Conservation (phyloP, 2,888 invertebrate species). For the Hermaeophaga mercurialis region DNA sequence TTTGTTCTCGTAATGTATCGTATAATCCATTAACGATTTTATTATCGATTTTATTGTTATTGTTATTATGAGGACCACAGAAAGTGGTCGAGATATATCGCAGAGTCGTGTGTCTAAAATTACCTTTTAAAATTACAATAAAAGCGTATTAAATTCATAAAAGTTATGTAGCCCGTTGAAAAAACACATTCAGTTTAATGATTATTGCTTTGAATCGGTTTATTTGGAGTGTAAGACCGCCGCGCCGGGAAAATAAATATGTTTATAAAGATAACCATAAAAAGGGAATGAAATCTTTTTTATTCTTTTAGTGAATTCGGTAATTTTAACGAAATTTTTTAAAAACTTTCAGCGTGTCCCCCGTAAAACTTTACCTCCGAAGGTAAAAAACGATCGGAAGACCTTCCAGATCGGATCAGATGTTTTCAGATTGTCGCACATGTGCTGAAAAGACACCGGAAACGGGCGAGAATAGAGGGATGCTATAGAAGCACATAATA, state of each 20-base stretch:
- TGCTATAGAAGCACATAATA: slow-evolving; percentile 25
- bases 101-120: neutral
- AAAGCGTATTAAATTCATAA: neutral
- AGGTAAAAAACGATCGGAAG: no score
- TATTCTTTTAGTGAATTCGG: no score
- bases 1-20: no score
- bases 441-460: slow-evolving; percentile 37
- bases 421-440: slow-evolving; percentile 6
- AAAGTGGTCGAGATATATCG: neutral
- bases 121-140: neutral
- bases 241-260: neutral
- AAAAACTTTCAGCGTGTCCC: no score
- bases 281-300: no score
- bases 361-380: no score
- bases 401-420: no score
- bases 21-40: neutral
- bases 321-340: no score
- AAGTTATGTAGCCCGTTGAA: neutral
- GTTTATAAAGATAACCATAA: no score
- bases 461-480: slow-evolving; percentile 43
- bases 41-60: neutral
- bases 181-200: neutral
- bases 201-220: neutral
- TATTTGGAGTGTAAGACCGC: neutral
- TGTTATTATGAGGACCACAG: neutral